Evolutionary conservation across 2,888 invertebrate genomes (phyloP).

Genomic region (Campoletis raptor): DNA sequence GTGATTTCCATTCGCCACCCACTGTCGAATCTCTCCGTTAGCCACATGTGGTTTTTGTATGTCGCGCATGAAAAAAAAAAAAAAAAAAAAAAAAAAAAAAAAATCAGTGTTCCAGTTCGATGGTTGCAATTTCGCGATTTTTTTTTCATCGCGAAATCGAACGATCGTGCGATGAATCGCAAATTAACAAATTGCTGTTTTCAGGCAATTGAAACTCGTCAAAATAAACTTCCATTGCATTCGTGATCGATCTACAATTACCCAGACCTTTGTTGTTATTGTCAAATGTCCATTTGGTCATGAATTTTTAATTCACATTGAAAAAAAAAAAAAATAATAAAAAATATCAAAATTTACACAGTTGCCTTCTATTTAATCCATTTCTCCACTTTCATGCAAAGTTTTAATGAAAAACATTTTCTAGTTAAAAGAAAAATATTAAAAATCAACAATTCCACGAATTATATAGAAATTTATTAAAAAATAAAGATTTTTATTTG

Average conservation of each 20-base stretch:
- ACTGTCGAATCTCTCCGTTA: slow-evolving; percentile 59
- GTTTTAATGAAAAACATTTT: neutral
- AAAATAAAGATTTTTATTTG: neutral
- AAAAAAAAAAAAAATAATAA: neutral
- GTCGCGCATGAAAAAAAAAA: slow-evolving; percentile 13
- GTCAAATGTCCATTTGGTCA: neutral
- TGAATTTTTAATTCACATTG: neutral
- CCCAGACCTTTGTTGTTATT: neutral
- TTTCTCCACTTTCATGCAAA: neutral
- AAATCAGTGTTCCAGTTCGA: slow-evolving; percentile 13
- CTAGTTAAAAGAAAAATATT: neutral
- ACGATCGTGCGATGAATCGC: neutral
- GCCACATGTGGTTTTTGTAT: slow-evolving; percentile 42
- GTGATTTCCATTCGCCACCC: slow-evolving; percentile 72
- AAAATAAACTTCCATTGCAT: neutral
- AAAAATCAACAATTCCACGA: neutral
- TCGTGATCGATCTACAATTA: neutral
- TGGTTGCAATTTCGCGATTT: slow-evolving; percentile 7
- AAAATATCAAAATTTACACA: too few relatives aligned
- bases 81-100: slow-evolving; percentile 24
- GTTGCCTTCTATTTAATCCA: neutral
- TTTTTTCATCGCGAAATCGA: neutral
- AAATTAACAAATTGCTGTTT: neutral
- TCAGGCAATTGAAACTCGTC: neutral
- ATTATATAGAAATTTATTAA: neutral